Base-by-base conservation (phyloP, 2,888 invertebrate genomes). In the Apamea monoglypha region DNA sequence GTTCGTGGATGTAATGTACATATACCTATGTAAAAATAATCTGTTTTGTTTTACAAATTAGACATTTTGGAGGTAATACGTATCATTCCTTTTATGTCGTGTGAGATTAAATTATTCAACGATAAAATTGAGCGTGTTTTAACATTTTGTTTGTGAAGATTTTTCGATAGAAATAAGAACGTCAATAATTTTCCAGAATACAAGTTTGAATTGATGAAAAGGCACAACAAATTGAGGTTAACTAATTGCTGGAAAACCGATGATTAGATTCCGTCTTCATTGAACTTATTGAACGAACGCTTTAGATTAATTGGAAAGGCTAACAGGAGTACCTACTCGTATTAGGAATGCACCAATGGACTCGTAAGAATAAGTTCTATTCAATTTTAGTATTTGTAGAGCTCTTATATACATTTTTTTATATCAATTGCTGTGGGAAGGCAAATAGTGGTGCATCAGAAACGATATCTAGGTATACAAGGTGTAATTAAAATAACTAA, bases 231-330 rank as follows among this genome's bases (percentile, higher is more conserved):
- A 69, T 78, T 74, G 32, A 82, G 64, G 56, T 74, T 36, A 68
- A 81, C 63, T 76, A 86, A 86, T 70, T 79, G 70, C 70, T 71
- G 68, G 66, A 67, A 84, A 75, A 66, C 66, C 66, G 29, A 71
- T 61, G 59, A 71, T 78, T 76, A 63, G 66, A 87, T 75, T 69
- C 63, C 76, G 56, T 80, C 84, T 84, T 87, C 68, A 75, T 77
- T 67, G 56, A 80, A 80, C 56, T 29, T 66, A 83, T 74, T 76
- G 74, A 83, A 68, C 16, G 25, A 71, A 69, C 68, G 63, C 59
- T 77, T 73, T 25, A 72, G 66, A 77, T 75, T 87, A 84, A 85
- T 85, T 87, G 84, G 84, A 72, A 71, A 64, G 36, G 53, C 70
- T 76, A 76, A 71, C 56, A 61, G 21, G 40, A 80, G 68, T 29